Base-by-base conservation (phyloP, 1,140 invertebrate genomes). In the Neodiprion fabricii region DNA sequence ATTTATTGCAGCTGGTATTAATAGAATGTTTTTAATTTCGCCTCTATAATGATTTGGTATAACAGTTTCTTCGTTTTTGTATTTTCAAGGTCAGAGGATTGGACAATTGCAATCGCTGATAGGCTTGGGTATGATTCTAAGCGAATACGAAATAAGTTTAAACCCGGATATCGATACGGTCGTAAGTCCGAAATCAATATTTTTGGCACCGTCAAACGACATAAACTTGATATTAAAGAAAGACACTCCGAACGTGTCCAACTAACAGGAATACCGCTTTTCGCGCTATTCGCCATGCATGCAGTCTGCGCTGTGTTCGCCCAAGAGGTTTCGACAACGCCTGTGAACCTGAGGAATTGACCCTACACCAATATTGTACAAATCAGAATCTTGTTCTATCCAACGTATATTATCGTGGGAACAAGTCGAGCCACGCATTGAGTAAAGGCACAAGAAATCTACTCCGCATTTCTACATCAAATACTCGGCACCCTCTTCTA, bases 51-150 rank as follows among this genome's bases (percentile, higher is more conserved):
- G 17, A 21, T 21, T 21, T 21, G 17, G 67, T 78, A 65, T n/a
- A 49, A 17, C 21, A 10, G 21, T 48, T 70, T 49, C 72, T 48
- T 47, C 7, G 49, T 75, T 53, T 47, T 76, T 21, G 0, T 2
- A 67, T 74, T 75, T 79, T 80, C n/a, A 66, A 89, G 92, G 91
- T n/a, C 83, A 88, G 81, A 86, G 93, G 48, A 89, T 94, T 48
- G 93, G 92, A 9, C 67, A 90, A 7, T 77, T 94, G 61, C 91
- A 93, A 82, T 87, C 91, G 0, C 91, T 93, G 80, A 79, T 93
- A 48, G 91, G 91, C 49, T 65, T 92, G 9, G 83, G 87, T 0
- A 83, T 85, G 11, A 83, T 91, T 40, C 53, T 92, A 2, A 84
- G 81, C n/a, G 77, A 84, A 11, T 88, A 88, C 74, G 79, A 86